Conservation (phyloP, 2,888 invertebrate genomes). For the Tenthredo amoena region DNA sequence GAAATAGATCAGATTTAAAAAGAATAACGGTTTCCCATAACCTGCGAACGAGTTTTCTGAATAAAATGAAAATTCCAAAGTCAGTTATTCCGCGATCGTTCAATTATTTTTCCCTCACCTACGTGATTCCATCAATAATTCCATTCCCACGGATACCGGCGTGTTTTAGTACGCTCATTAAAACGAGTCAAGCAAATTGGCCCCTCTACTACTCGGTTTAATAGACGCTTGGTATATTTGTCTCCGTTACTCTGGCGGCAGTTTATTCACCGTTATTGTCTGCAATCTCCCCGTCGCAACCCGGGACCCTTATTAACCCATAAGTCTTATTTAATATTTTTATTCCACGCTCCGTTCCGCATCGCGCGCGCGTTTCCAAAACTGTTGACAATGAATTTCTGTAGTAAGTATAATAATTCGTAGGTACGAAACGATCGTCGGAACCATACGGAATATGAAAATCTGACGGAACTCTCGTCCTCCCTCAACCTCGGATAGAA, state of each 20-base stretch:
- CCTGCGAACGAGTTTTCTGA: not conserved
- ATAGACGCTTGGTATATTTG: slow-evolving; percentile 45
- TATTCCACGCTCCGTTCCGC: not conserved
- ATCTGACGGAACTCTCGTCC: not conserved
- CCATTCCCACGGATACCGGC: not conserved
- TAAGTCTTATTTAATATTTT: slow-evolving; percentile 39
- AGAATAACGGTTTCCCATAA: not conserved
- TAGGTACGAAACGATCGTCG: not conserved
- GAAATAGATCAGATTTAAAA: not conserved
- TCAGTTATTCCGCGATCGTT: not conserved
- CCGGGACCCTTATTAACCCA: slow-evolving; percentile 43
- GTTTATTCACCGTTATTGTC: slow-evolving; percentile 46
- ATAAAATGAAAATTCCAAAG: not conserved
- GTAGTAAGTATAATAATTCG: not conserved
- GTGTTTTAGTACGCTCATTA: not conserved
- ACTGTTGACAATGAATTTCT: not conserved
- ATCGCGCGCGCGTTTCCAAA: not conserved
- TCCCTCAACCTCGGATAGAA: not conserved
- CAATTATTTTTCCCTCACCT: not conserved
- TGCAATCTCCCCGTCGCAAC: slow-evolving; percentile 29
- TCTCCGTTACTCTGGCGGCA: slow-evolving; percentile 46
- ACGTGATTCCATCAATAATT: not conserved
- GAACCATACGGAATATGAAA: not conserved
- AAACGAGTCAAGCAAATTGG: slow-evolving; percentile 45
- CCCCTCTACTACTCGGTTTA: slow-evolving; percentile 38